Conservation (phyloP, 2,113 vertebrate species). For the Oceanites oceanicus region DNA sequence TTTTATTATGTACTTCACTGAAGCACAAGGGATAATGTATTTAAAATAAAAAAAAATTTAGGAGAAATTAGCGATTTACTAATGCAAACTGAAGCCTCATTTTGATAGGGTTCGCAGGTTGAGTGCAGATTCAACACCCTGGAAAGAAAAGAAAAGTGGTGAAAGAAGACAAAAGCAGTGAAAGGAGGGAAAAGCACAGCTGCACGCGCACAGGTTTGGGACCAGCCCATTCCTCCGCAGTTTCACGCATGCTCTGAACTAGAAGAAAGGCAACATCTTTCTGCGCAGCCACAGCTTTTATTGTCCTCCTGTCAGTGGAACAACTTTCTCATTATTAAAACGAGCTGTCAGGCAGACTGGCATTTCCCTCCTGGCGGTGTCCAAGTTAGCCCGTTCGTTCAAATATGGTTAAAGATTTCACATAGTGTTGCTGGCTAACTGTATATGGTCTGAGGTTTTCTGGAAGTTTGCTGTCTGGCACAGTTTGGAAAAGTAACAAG, state of each 20-base stretch:
- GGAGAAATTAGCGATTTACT: neutral
- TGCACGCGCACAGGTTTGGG: neutral
- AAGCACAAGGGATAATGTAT: neutral
- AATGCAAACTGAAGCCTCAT: neutral
- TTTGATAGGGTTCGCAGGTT: neutral
- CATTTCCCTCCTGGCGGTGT: conserved; percentile 21
- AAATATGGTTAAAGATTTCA: conserved; percentile 64
- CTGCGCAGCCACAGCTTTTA: conserved; percentile 12
- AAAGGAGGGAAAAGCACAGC: neutral
- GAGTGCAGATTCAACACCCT: neutral
- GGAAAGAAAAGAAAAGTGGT: neutral
- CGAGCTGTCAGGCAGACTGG: conserved; percentile 64
- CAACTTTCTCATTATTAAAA: conserved; percentile 57
- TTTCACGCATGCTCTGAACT: neutral
- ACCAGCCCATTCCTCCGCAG: neutral
- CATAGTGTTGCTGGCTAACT: conserved; percentile 47
- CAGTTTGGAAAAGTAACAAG: conserved; percentile 21
- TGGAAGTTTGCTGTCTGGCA: conserved; percentile 60
- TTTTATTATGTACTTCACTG: neutral
- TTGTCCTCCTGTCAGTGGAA: conserved; percentile 55
- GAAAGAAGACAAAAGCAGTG: neutral
- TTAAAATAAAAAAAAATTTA: neutral
- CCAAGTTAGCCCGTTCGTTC: conserved; percentile 56
- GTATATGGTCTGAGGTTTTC: conserved; percentile 67
- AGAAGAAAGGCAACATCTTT: neutral